Base-by-base conservation (phyloP, 2,888 invertebrate species). In the Didymodactylos carnosus region DNA sequence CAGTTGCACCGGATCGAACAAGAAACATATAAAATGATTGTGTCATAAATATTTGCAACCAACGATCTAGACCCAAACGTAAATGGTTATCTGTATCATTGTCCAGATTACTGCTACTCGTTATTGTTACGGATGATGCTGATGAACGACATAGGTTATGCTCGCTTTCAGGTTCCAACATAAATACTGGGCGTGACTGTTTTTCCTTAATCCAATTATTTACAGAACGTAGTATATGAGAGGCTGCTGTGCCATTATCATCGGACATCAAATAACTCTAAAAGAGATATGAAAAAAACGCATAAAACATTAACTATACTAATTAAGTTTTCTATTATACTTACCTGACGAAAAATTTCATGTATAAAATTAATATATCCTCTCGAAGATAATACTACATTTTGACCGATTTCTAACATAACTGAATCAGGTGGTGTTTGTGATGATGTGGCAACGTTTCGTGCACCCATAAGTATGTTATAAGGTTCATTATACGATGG, bases 341-440 rank as follows among this genome's bases (percentile, higher is more conserved):
- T 77, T 75, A 83, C 84, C 84, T 94, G 93, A 39, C 94, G 88
- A 81, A 93, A 90, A 75, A 94, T 88, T 84, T 95, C 95, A 80
- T 94, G 91, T 39, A 94, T 88, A 81, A 95, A 91, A 85, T 95
- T 92, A 11, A 95, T 89, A 83, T 94, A 93, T 78, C 92, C 92
- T 70, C 92, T 87, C 51, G 88, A 90, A 39, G 89, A 88, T 81
- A 91, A 92, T 53, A 95, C 86, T 25, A 94, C 92, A 79, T 91
- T 90, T 70, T 91, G 88, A 0, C 93, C 92, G 73, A 93, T 88
- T 72, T 80, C 80, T 7, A 62, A 62, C 14, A 25, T 35, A 19
- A 35, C n/a, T 35, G 35, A 35, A 62, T 62, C 62, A 10, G 40
- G 16, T 71, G 71, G 51, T 70, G 70, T 25, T 62, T 29, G 40